phyloP scores from a whole-genome alignment of 2,888 invertebrate genomes.

The Chaitophorus viminalis region DNA sequence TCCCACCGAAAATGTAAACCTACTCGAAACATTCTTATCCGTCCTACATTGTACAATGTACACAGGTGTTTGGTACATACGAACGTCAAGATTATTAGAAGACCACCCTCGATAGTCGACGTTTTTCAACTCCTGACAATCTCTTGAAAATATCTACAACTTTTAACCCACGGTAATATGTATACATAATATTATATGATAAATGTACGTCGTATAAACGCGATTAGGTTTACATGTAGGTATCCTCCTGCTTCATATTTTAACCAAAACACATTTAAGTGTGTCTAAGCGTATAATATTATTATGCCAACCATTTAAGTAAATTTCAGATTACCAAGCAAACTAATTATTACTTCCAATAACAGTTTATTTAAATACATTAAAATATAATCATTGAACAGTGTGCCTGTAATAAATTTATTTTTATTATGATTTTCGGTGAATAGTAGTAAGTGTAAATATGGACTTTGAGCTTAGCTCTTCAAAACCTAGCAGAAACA shows the following conservation, averaged over 20 bases:
- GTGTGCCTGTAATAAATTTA: too few species aligned
- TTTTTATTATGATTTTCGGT: too few species aligned
- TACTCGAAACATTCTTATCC: not conserved
- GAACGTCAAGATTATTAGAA: slow-evolving; percentile 11
- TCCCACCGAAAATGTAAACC: not conserved
- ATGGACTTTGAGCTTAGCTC: too few species aligned
- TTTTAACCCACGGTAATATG: not conserved
- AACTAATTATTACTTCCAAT: too few species aligned
- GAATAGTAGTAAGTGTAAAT: too few species aligned
- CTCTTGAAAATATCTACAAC: slow-evolving; percentile 11
- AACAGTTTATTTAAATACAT: too few species aligned
- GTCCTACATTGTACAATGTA: not conserved
- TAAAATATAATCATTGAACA: too few species aligned
- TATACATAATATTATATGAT: not conserved
- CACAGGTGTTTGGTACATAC: too few species aligned
- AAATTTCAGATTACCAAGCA: too few species aligned
- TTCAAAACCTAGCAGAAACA: too few species aligned
- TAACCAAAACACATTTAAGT: not conserved
- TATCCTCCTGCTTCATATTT: not conserved
- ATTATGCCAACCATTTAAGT: not conserved
- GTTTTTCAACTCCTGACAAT: not conserved
- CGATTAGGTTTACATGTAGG: not conserved
- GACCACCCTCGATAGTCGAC: slow-evolving; percentile 2
- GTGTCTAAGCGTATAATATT: not conserved
- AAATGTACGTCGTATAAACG: not conserved